Evolutionary conservation across 2,888 invertebrate species (phyloP), one percentile per base, ranked within the genome.

Genomic region (Oconnorella tubifera): DNA sequence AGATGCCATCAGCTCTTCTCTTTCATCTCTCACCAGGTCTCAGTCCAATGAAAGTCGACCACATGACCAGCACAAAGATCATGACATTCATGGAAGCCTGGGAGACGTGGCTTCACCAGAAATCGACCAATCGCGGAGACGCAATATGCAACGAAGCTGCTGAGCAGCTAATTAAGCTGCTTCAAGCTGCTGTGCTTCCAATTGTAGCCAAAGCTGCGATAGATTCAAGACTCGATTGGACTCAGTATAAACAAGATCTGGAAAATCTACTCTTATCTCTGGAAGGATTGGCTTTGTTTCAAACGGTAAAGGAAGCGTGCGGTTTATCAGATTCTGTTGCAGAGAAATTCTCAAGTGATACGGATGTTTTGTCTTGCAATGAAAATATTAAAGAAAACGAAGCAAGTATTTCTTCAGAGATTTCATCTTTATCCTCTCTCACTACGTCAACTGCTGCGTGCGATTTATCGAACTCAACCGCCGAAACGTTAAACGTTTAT

Each of bases 61-160:
- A 58, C 10, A 40, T n/a, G n/a, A n/a, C n/a, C n/a, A n/a, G n/a
- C n/a, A n/a, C n/a, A n/a, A n/a, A n/a, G n/a, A n/a, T n/a, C n/a
- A n/a, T 40, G 6, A 28, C 48, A 48, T 62, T 62, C 31, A 4
- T 56, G 25, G 27, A 62, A 14, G 31, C 56, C n/a, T 62, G 62
- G 62, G 62, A 62, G 23, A 28, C 23, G 6, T 40, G 40, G 40
- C 40, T 40, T 40, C 10, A 19, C 56, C 56, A 40, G n/a, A 53
- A 31, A 56, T 19, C 49, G 23, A n/a, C 53, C 2, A 55, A 14
- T 25, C 19, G 33, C 56, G 31, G 33, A 32, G n/a, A 32, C 3
- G 10, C n/a, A 27, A 55, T 40, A 53, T 25, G 28, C 25, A 25
- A 27, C 1, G 62, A 40, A 19, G 56, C 53, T 28, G 56, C 48